These are phyloP conservation scores for Samia ricini DNA, from an alignment of 1,140 invertebrate genomes.

Conservation along the genomic window DNA sequence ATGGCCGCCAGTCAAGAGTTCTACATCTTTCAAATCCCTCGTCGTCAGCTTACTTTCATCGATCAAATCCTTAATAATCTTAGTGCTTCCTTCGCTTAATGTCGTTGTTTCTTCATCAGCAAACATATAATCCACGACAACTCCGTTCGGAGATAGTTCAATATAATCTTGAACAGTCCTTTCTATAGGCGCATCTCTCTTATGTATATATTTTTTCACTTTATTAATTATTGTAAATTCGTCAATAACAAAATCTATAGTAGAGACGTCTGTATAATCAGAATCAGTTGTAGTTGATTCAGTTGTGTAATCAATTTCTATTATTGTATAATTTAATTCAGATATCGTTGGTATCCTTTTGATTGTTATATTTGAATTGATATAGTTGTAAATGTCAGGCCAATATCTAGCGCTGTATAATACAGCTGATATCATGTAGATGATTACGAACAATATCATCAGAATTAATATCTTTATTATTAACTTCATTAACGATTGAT, in stretches of 20 bases:
- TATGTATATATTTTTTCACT: conserved; percentile 12
- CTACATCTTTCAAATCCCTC: conserved; percentile 20
- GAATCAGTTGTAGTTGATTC: conserved; percentile 40
- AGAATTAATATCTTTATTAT: conserved; percentile 48
- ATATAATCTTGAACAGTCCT: conserved; percentile 15
- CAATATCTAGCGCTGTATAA: conserved; percentile 59
- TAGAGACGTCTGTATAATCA: conserved; percentile 22
- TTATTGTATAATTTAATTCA: conserved; percentile 43
- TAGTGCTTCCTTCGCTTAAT: conserved; percentile 1
- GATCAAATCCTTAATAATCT: conserved; percentile 23
- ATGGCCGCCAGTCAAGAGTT: conserved; percentile 18
- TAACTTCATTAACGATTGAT: conserved; percentile 39
- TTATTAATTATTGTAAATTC: conserved; percentile 13
- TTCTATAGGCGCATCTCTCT: conserved; percentile 17
- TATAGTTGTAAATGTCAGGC: conserved; percentile 61
- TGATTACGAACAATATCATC: conserved; percentile 48
- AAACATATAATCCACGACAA: conserved; percentile 22
- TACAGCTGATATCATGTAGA: conserved; percentile 47
- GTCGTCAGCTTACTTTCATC: conserved; percentile 25
- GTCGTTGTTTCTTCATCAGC: conserved; percentile 14
- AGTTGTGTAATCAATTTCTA: conserved; percentile 39
- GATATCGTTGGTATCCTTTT: conserved; percentile 59
- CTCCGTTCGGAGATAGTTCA: conserved; percentile 14
- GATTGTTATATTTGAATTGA: conserved; percentile 63
- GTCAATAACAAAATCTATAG: conserved; percentile 20